These are phyloP conservation scores for Gymnosoma rotundatum DNA, from an alignment of 2,888 invertebrate species.

Conservation along the genomic window DNA sequence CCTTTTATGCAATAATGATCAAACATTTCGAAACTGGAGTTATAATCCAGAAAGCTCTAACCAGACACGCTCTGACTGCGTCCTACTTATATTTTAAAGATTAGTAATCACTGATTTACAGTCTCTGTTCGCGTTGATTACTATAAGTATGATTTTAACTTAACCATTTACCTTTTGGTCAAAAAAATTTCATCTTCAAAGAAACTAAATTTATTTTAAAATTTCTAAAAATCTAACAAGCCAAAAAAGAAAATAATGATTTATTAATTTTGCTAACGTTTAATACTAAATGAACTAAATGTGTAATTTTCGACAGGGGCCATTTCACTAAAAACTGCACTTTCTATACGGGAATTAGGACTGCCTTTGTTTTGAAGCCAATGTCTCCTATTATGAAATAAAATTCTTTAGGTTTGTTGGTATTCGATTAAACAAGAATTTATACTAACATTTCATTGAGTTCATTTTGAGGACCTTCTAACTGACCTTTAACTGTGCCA, in stretches of 20 bases:
- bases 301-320: constrained; percentile 84
- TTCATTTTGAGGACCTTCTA: constrained; percentile 84
- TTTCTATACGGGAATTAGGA: constrained; percentile 87
- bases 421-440: not conserved
- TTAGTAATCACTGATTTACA: no score
- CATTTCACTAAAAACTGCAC: constrained; percentile 87
- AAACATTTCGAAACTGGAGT: no score
- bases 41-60: no score
- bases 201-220: no score
- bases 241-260: no score
- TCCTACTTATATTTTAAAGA: no score
- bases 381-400: constrained; percentile 47
- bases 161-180: no score
- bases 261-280: constrained; percentile 71
- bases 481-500: constrained; percentile 85
- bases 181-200: no score
- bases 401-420: not conserved
- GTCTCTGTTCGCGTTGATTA: no score
- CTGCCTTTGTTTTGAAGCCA: constrained; percentile 74
- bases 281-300: constrained; percentile 83
- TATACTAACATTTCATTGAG: constrained; percentile 84
- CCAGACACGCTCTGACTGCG: no score
- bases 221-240: not conserved
- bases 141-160: no score
- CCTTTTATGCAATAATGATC: no score